phyloP scores from a whole-genome alignment of 37 sponge, comb jelly and placozoan genomes.

The Diacarnus erythraeanus region DNA sequence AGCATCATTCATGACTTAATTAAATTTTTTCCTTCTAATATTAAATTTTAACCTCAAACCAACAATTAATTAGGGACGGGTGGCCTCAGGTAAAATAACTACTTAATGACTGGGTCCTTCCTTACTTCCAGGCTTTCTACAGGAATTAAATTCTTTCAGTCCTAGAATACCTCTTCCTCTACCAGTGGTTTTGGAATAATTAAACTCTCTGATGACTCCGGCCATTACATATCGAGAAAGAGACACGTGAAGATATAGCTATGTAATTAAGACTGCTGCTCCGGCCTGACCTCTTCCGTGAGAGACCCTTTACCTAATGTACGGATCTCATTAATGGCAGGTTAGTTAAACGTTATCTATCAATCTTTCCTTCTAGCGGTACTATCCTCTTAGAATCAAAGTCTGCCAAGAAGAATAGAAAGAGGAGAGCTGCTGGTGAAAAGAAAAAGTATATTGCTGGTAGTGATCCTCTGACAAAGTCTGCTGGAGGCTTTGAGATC shows the following conservation, averaged over 20 bases:
- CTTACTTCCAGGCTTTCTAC: slow-evolving; percentile 9
- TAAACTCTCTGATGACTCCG: slow-evolving; percentile 21
- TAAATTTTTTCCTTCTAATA: too few relatives aligned
- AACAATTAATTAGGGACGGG: too few relatives aligned
- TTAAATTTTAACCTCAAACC: too few relatives aligned
- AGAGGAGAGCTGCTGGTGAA: slow-evolving; percentile 17
- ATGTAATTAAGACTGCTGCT: too few relatives aligned
- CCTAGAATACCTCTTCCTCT: slow-evolving; percentile 56
- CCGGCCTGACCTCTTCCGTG: not conserved
- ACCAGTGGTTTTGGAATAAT: slow-evolving; percentile 23
- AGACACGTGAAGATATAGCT: too few relatives aligned
- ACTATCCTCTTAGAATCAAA: slow-evolving; percentile 8
- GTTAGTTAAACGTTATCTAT: not conserved
- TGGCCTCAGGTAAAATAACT: too few relatives aligned
- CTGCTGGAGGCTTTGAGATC: not conserved
- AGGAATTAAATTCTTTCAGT: slow-evolving; percentile 23
- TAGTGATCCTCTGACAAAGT: too few relatives aligned
- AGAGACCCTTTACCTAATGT: not conserved
- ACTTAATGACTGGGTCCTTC: too few relatives aligned
- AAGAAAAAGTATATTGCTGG: too few relatives aligned
- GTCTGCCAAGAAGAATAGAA: slow-evolving; percentile 44
- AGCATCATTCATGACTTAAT: too few relatives aligned
- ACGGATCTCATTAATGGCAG: too few relatives aligned
- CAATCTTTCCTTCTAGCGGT: not conserved
- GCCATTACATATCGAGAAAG: slow-evolving; percentile 30